A percentile compares a stretch with the other conserved stretches of the same genome.
Evolutionary conservation across 2,797 vertebrate genomes (phyloP).

Genomic region (Melanotaenia parkinsoni): DNA sequence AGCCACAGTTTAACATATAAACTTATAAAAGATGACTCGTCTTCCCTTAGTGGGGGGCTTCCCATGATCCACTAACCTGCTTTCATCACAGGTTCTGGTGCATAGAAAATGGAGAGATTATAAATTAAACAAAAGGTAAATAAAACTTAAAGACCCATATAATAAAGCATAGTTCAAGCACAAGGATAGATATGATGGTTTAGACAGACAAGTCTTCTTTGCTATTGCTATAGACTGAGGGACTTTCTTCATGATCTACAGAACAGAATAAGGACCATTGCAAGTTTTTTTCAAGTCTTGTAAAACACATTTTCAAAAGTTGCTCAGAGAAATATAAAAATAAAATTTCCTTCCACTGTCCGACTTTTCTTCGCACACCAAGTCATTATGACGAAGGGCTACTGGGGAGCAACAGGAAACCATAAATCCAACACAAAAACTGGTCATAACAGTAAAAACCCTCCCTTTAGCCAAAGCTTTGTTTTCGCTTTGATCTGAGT

Average conservation of each 20-base stretch:
- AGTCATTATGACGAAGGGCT: slow-evolving; percentile 27
- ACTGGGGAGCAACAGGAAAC: background rate
- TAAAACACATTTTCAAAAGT: slow-evolving; percentile 40
- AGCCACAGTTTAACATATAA: slow-evolving; percentile 6
- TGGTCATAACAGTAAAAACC: slow-evolving; percentile 20
- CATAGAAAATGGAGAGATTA: slow-evolving; percentile 11
- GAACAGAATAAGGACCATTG: slow-evolving; percentile 8
- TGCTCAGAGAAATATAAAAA: slow-evolving; percentile 51
- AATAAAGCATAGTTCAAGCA: slow-evolving; percentile 30
- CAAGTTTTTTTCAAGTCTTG: slow-evolving; percentile 32
- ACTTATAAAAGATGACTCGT: no score
- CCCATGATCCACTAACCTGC: no score
- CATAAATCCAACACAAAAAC: slow-evolving; percentile 29
- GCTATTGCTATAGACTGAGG: slow-evolving; percentile 7
- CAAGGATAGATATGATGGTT: slow-evolving; percentile 7
- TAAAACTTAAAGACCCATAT: background rate
- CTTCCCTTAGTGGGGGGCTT: no score
- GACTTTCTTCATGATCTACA: slow-evolving; percentile 22
- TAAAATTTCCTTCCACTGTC: slow-evolving; percentile 23
- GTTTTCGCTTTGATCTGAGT: slow-evolving; percentile 78
- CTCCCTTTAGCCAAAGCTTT: slow-evolving; percentile 59
- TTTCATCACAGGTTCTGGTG: slow-evolving; percentile 28
- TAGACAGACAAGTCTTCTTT: slow-evolving; percentile 2
- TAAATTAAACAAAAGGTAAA: slow-evolving; percentile 17
- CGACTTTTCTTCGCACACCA: slow-evolving; percentile 14